Conservation (phyloP, 1,140 invertebrate genomes). For the Microplitis mediator region DNA sequence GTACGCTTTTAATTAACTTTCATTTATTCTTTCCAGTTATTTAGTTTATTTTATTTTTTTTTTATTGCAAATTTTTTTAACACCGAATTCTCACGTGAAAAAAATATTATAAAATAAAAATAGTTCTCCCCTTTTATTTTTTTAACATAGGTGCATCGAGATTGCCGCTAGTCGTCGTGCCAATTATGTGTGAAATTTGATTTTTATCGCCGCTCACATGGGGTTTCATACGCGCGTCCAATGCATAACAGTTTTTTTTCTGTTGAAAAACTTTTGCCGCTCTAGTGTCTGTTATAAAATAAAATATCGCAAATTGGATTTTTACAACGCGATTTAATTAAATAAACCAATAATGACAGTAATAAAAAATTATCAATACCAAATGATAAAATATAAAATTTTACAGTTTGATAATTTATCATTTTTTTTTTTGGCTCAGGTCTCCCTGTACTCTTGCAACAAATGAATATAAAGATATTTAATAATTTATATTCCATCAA, state of each 20-base stretch:
- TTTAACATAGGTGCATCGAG: neutral
- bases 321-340: neutral
- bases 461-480: too few relatives aligned
- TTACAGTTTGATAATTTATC: neutral
- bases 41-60: neutral
- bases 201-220: constrained; percentile 7
- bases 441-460: too few relatives aligned
- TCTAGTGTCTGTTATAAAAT: neutral
- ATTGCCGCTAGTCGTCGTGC: constrained; percentile 12
- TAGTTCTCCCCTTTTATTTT: too few relatives aligned
- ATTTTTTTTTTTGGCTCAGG: too few relatives aligned
- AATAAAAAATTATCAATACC: neutral
- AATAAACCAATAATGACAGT: too few relatives aligned
- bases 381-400: neutral
- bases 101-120: too few relatives aligned
- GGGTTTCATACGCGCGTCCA: constrained; percentile 8
- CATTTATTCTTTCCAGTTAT: neutral
- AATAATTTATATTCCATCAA: too few relatives aligned
- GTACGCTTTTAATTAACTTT: neutral
- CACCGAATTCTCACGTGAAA: neutral
- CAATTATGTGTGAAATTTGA: constrained; percentile 27
- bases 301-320: neutral
- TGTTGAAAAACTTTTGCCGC: neutral
- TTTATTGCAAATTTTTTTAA: neutral
- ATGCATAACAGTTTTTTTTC: constrained; percentile 6